Evolutionary conservation across 2,113 vertebrate species (phyloP).

Genomic region (Anolis carolinensis): DNA sequence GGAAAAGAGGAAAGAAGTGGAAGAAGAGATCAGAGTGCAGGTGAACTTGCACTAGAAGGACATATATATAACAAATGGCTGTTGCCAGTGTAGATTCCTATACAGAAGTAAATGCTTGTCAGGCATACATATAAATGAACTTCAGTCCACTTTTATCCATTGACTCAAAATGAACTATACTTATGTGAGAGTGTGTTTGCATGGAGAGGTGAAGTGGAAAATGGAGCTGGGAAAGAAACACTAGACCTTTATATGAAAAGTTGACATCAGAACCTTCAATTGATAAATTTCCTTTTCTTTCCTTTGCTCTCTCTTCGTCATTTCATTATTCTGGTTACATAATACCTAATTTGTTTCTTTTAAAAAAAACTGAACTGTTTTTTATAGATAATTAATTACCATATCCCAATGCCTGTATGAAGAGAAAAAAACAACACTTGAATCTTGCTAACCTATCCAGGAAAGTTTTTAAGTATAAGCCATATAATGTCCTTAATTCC

Average conservation of each 20-base stretch:
- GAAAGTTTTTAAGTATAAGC: too few species aligned
- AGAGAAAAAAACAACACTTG: too few species aligned
- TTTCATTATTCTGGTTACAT: background rate
- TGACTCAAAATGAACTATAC: background rate
- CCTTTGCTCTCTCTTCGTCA: background rate
- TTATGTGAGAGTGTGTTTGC: background rate
- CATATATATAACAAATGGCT: background rate
- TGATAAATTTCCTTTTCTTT: background rate
- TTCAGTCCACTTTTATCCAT: background rate
- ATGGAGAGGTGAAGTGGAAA: background rate
- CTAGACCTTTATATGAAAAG: background rate
- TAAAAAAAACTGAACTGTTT: too few species aligned
- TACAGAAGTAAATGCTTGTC: slow-evolving; percentile 10
- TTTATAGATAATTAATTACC: too few species aligned
- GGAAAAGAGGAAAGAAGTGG: slow-evolving; percentile 80
- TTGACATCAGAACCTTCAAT: background rate
- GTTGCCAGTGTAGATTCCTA: slow-evolving; percentile 6
- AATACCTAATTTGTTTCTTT: too few species aligned
- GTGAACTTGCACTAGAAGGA: slow-evolving; percentile 58
- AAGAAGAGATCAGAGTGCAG: slow-evolving; percentile 85
- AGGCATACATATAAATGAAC: background rate
- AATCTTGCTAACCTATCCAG: too few species aligned
- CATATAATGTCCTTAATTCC: too few species aligned
- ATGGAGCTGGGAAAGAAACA: background rate
- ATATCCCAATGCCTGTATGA: too few species aligned